Evolutionary conservation across 2,113 vertebrate genomes (phyloP).

Genomic region (Spea multiplicata): DNA sequence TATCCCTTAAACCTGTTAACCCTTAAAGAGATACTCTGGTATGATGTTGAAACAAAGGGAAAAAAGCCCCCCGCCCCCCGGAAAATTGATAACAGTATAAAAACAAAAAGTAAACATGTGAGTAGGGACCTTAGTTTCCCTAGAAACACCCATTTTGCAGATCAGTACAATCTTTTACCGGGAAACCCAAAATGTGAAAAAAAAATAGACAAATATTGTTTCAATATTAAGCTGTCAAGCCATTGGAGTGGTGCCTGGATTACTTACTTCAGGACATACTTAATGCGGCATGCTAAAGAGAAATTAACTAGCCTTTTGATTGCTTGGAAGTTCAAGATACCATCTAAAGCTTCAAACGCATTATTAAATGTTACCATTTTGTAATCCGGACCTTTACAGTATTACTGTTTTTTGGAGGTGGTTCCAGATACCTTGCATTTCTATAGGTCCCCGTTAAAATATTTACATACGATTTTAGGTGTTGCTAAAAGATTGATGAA

Average conservation of each 20-base stretch:
- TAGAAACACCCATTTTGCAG: background rate
- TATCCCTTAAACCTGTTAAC: too few species aligned
- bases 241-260: constrained; percentile 41
- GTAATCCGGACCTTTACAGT: constrained; percentile 28
- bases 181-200: background rate
- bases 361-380: constrained; percentile 42
- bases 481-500: constrained; percentile 47
- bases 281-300: constrained; percentile 34
- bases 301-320: constrained; percentile 46
- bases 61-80: too few species aligned
- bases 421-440: constrained; percentile 41
- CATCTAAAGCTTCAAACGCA: constrained; percentile 42
- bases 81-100: too few species aligned
- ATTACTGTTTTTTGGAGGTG: constrained; percentile 45
- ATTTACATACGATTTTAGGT: constrained; percentile 49
- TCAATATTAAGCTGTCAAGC: constrained; percentile 45
- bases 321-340: constrained; percentile 43
- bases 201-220: constrained; percentile 39
- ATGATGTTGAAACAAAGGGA: too few species aligned
- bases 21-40: too few species aligned
- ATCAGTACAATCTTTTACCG: constrained; percentile 20
- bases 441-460: constrained; percentile 42
- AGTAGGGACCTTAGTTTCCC: too few species aligned
- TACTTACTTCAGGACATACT: constrained; percentile 40
- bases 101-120: too few species aligned